These are phyloP conservation scores for Chondrosia reniformis DNA, from an alignment of 37 sponge, comb jelly and placozoan genomes.

Conservation along the genomic window DNA sequence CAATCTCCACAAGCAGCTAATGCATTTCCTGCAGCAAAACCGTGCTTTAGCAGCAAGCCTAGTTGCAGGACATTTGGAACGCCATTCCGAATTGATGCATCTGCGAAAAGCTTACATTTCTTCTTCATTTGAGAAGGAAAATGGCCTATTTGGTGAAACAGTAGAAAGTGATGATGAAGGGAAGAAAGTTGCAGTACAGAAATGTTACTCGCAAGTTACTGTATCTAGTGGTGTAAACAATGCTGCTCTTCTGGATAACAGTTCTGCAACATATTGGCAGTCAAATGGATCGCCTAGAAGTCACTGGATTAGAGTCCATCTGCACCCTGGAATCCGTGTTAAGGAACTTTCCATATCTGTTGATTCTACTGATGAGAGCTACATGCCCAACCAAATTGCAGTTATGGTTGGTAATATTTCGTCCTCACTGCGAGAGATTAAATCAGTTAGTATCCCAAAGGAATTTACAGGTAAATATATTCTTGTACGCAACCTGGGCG, in stretches of 20 bases:
- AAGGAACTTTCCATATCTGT: slow-evolving; percentile 58
- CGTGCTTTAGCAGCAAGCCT: background rate
- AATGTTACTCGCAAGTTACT: slow-evolving; percentile 53
- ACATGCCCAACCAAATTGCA: slow-evolving; percentile 67
- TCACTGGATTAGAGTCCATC: slow-evolving; percentile 70
- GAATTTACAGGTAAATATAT: slow-evolving; percentile 35
- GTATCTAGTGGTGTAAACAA: slow-evolving; percentile 38
- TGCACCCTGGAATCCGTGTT: slow-evolving; percentile 49
- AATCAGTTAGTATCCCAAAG: slow-evolving; percentile 43
- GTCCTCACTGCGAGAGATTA: slow-evolving; percentile 45
- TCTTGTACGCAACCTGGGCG: slow-evolving; percentile 27
- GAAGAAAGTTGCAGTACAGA: slow-evolving; percentile 27
- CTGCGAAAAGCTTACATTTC: slow-evolving; percentile 2
- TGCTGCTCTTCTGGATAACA: slow-evolving; percentile 45
- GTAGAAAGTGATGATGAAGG: background rate
- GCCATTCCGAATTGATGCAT: background rate
- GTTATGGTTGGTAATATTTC: slow-evolving; percentile 57
- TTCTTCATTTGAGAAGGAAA: slow-evolving; percentile 1
- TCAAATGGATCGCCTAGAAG: slow-evolving; percentile 75
- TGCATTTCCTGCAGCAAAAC: slow-evolving; percentile 24
- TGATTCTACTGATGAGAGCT: slow-evolving; percentile 61
- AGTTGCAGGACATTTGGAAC: background rate
- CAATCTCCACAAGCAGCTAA: background rate
- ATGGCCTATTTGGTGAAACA: background rate
- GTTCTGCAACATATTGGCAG: slow-evolving; percentile 67